phyloP scores from a whole-genome alignment of 2,888 invertebrate species.

The Cepaea hortensis region DNA sequence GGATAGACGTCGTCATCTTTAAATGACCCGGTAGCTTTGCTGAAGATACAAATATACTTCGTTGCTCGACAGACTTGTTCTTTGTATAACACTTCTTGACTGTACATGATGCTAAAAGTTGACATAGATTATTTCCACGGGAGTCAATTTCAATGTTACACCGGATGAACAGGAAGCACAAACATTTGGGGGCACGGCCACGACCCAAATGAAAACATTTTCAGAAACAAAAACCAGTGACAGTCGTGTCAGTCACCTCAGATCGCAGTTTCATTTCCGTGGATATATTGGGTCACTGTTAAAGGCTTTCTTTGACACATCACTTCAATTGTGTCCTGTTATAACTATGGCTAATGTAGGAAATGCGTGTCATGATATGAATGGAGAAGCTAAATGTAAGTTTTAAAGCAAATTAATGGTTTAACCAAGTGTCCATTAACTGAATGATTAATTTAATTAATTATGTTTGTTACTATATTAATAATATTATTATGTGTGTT shows the following conservation, averaged over 20 bases:
- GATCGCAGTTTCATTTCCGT: no score
- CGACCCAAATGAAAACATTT: slow-evolving; percentile 20
- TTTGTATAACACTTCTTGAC: no score
- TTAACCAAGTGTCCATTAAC: no score
- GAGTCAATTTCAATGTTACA: slow-evolving; percentile 5
- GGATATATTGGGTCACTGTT: neutral
- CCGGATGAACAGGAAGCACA: slow-evolving; percentile 4
- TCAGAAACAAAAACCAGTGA: neutral
- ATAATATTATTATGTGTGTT: no score
- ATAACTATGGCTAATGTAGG: neutral
- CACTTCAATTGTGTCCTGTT: neutral
- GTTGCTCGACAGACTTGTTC: no score
- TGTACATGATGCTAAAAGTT: no score
- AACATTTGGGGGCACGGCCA: neutral
- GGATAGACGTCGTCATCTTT: no score
- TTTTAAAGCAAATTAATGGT: neutral
- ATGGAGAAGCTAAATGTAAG: slow-evolving; percentile 37
- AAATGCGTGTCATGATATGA: neutral
- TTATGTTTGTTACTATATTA: no score
- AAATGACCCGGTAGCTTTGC: no score
- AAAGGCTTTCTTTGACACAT: neutral
- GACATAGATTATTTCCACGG: neutral
- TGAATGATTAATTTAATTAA: no score
- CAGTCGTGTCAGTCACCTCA: no score
- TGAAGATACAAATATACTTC: no score